Conservation (phyloP, 2,888 invertebrate genomes). For the Bibio marci region DNA sequence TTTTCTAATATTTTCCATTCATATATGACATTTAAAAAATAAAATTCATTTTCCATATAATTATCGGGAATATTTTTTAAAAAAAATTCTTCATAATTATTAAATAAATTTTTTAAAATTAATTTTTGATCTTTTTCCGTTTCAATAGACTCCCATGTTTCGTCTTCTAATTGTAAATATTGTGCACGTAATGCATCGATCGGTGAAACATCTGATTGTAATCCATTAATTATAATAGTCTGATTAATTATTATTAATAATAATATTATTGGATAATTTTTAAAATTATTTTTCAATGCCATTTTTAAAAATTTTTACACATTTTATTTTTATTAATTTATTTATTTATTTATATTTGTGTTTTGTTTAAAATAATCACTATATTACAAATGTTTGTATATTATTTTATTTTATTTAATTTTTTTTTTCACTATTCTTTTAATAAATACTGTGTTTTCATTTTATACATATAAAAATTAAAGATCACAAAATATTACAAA, state of each 20-base stretch:
- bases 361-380: conserved; percentile 3
- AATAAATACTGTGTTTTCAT: no score
- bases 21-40: conserved; percentile 33
- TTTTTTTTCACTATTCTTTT: no score
- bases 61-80: conserved; percentile 8
- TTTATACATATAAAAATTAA: no score
- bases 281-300: not conserved
- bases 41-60: conserved; percentile 16
- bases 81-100: conserved; percentile 21
- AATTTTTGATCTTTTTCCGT: conserved; percentile 13
- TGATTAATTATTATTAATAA: no score
- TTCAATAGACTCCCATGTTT: conserved; percentile 28
- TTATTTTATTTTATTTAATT: no score
- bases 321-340: not conserved
- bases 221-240: conserved; percentile 1
- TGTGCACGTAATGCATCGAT: conserved; percentile 43
- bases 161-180: conserved; percentile 38
- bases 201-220: conserved; percentile 16
- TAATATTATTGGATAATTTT: no score
- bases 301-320: not conserved
- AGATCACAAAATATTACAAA: no score
- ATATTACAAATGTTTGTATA: no score
- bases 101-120: conserved; percentile 22
- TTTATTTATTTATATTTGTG: not conserved
- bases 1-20: conserved; percentile 44